Percentiles rank a stretch among this genome's conserved stretches.
Evolutionary conservation across 2,113 vertebrate genomes (phyloP).

Genomic region (Lycocorax pyrrhopterus): DNA sequence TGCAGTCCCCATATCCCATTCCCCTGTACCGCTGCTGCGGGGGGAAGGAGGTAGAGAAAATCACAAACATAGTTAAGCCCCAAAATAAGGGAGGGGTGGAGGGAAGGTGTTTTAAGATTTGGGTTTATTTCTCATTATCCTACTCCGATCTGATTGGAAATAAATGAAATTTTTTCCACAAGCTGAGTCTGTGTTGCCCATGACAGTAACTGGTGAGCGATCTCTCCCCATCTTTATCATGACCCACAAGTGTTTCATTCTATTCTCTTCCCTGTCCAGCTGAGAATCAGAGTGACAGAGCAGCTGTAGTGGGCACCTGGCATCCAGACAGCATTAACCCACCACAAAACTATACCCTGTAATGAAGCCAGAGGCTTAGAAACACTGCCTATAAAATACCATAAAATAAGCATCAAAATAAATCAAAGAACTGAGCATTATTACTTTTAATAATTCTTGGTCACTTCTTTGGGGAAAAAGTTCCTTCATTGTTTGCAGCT

Average conservation of each 20-base stretch:
- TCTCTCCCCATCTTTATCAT: not conserved
- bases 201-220: not conserved
- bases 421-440: not conserved
- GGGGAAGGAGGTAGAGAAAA: not conserved
- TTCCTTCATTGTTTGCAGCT: slow-evolving; percentile 75
- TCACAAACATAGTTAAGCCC: not conserved
- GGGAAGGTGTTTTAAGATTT: not conserved
- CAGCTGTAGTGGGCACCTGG: not conserved
- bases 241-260: not conserved
- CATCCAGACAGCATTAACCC: not conserved
- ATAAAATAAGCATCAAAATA: not conserved
- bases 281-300: not conserved
- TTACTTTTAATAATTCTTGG: slow-evolving; percentile 78
- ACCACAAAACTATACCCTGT: not conserved
- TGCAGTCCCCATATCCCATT: not conserved
- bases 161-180: not conserved
- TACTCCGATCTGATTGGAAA: not conserved
- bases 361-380: not conserved
- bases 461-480: slow-evolving; percentile 81
- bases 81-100: not conserved
- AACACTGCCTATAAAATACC: not conserved
- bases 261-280: not conserved
- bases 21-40: fast-evolving
- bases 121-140: not conserved
- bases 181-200: not conserved